Conservation (phyloP, 2,113 vertebrate genomes). For the Peromyscus maniculatus region DNA sequence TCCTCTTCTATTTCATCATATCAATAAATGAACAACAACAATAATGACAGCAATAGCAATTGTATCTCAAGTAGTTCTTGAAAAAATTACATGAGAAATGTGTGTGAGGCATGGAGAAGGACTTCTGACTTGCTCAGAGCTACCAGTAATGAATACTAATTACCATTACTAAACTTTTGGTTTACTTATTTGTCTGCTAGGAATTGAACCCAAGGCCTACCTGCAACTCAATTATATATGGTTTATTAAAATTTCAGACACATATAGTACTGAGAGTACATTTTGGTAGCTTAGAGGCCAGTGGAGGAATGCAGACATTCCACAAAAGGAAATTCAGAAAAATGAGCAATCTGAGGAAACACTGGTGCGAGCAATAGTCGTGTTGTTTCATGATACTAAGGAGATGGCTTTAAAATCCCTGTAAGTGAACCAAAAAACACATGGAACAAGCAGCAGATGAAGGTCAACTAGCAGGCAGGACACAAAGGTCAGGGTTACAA, state of each 20-base stretch:
- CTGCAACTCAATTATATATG: conserved; percentile 10
- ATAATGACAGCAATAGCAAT: neutral
- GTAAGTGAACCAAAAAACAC: conserved; percentile 7
- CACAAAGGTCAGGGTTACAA: neutral
- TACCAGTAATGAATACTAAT: neutral
- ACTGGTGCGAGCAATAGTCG: neutral
- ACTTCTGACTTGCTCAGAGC: neutral
- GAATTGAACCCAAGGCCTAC: neutral
- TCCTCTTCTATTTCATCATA: neutral
- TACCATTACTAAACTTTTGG: neutral
- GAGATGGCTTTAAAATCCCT: neutral
- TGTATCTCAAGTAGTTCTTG: neutral
- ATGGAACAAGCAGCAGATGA: neutral
- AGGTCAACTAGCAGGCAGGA: neutral
- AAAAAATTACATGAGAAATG: neutral
- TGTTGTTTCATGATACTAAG: neutral
- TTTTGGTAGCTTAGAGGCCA: neutral
- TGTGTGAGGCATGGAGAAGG: conserved; percentile 18
- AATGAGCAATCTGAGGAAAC: conserved; percentile 5
- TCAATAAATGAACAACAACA: neutral
- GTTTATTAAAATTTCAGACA: conserved; percentile 39
- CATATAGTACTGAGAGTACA: neutral
- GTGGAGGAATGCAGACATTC: neutral
- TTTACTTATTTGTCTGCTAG: neutral
- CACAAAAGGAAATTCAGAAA: conserved; percentile 34